Base-by-base conservation (phyloP, 1,140 invertebrate species). In the Diabrotica undecimpunctata region DNA sequence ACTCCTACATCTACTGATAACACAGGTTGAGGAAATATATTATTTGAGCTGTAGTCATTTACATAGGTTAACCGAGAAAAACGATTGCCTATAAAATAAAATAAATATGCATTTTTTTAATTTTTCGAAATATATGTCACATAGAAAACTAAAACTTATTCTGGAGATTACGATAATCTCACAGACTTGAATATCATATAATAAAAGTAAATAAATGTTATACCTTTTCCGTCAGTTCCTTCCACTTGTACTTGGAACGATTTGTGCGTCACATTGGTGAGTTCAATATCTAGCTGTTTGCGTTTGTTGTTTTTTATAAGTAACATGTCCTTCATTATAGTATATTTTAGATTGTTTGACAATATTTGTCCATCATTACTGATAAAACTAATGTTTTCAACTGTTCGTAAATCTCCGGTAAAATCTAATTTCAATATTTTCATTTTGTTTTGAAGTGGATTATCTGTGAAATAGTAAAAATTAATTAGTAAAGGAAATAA, bases 51-150 rank as follows among this genome's bases (percentile, higher is more conserved):
- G 25, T 61, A 52, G 9, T 60, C 39, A 38, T 54, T 10, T 9
- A 62, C 12, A 41, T 62, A 62, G 4, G 61, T 62, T 12, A 62
- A 7, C 10, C 61, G 53, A 38, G 61, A 62, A 55, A 62, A 62
- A 9, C 37, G 25, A 53, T 62, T 62, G 5, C 61, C 61, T 62
- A n/a, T 10, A 54, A 55, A 62, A 62, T 14, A 7, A 58, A 58
- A 37, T 25, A 50, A 60, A 60, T 60, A 12, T 25, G 7, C 46
- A 14, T 51, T 51, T 51, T 25, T 61, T 51, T 10, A 8, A 46
- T 6, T 46, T 10, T 46, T 10, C 6, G 41, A 46, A 46, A 55
- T 55, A n/a, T n/a, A 6, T 6, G 14, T 53, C 0, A n/a, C 6
- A n/a, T n/a, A 8, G 10, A 53, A 0, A 6, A 8, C 14, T 53